Evolutionary conservation across 1,140 invertebrate species (phyloP).

Genomic region (Nasonia vitripennis): DNA sequence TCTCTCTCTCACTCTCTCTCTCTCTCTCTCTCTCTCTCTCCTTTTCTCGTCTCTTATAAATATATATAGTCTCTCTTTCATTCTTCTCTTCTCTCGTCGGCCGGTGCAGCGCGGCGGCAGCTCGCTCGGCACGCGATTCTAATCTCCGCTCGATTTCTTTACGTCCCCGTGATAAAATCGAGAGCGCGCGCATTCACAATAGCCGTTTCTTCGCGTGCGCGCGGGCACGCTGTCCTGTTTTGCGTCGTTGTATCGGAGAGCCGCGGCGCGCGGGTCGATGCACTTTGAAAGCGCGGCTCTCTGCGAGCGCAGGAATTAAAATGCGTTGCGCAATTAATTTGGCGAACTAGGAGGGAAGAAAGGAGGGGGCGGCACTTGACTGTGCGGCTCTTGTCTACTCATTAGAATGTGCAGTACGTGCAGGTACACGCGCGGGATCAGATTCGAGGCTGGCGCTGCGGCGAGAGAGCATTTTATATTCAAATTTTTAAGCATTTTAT

Average conservation of each 20-base stretch:
- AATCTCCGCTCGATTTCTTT: slow-evolving; percentile 61
- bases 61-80: neutral
- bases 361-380: neutral
- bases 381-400: neutral
- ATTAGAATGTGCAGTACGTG: neutral
- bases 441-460: neutral
- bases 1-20: neutral
- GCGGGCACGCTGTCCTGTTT: neutral
- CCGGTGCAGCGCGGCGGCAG: neutral
- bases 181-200: slow-evolving; percentile 59
- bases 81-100: neutral
- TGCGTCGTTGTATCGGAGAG: neutral
- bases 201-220: slow-evolving; percentile 53
- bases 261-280: slow-evolving; percentile 23
- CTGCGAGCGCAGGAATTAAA: slow-evolving; percentile 25
- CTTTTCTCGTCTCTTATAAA: slow-evolving; percentile 24
- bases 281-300: slow-evolving; percentile 27
- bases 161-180: slow-evolving; percentile 61
- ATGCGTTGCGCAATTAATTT: slow-evolving; percentile 47
- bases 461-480: slow-evolving; percentile 15
- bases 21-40: neutral
- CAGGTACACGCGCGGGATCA: neutral
- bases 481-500: slow-evolving; percentile 23
- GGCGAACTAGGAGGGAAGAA: neutral
- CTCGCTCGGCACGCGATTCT: slow-evolving; percentile 48